Percentiles rank a stretch among this genome's conserved stretches.
Conservation (phyloP, 2,113 vertebrate genomes). For the Hiodon tergisus region DNA sequence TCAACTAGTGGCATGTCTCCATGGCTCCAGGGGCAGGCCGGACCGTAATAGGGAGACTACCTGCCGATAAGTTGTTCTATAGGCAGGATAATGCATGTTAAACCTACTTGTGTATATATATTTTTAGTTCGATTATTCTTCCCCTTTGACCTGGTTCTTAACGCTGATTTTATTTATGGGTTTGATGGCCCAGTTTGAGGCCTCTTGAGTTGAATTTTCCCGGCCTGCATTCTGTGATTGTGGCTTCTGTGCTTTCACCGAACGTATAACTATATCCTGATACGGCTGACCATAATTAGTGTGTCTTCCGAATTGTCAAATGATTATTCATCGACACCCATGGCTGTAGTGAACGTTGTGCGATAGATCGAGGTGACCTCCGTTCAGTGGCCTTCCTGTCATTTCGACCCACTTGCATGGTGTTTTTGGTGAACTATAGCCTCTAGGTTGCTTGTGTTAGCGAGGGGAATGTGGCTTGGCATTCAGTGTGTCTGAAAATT, state of each 20-base stretch:
- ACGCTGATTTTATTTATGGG: not conserved
- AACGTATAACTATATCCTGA: no score
- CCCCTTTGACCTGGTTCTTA: slow-evolving; percentile 48
- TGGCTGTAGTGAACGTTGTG: no score
- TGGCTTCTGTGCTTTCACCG: no score
- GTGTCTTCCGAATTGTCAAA: not conserved
- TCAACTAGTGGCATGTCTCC: slow-evolving; percentile 71
- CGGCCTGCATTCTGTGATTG: not conserved
- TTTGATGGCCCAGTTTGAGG: not conserved
- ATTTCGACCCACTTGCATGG: not conserved
- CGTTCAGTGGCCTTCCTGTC: not conserved
- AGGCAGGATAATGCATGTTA: slow-evolving; percentile 50
- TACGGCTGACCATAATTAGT: no score
- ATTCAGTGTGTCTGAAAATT: not conserved
- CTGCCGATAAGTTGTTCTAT: slow-evolving; percentile 65
- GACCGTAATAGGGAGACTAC: slow-evolving; percentile 68
- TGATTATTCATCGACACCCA: no score
- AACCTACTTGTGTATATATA: slow-evolving; percentile 37
- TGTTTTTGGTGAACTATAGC: not conserved
- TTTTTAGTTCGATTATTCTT: slow-evolving; percentile 46
- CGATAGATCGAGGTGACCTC: not conserved
- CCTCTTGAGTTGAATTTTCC: not conserved
- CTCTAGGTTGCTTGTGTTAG: not conserved
- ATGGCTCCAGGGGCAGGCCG: slow-evolving; percentile 74
- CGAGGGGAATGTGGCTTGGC: not conserved